These are phyloP conservation scores for Tautogolabrus adspersus DNA, from an alignment of 2,113 vertebrate genomes.

Conservation along the genomic window DNA sequence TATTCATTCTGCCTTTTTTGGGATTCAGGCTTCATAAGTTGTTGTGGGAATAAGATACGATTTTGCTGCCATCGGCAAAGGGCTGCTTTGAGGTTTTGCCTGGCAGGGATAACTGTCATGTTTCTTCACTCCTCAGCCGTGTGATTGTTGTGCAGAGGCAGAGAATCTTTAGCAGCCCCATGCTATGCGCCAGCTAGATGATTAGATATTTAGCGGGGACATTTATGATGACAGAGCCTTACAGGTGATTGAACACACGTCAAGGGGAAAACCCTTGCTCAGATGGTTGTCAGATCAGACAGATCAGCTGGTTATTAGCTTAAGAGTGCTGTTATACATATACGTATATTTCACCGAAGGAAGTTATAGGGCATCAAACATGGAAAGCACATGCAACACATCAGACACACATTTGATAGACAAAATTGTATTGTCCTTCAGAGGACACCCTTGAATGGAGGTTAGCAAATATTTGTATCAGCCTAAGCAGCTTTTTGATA, in stretches of 20 bases:
- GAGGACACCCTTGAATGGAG: conserved; percentile 63
- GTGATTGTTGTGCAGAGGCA: conserved; percentile 73
- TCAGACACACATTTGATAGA: background rate
- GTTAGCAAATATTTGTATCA: conserved; percentile 68
- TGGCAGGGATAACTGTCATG: conserved; percentile 84
- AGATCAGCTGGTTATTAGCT: conserved; percentile 18
- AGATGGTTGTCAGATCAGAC: conserved; percentile 13
- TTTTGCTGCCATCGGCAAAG: conserved; percentile 81
- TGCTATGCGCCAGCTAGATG: conserved; percentile 43
- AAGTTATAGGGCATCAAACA: background rate
- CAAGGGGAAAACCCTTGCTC: conserved; percentile 28
- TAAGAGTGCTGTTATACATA: background rate
- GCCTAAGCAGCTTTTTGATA: conserved; percentile 75
- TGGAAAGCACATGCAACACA: background rate
- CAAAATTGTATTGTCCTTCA: background rate
- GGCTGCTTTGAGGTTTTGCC: conserved; percentile 74
- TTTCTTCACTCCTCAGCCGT: conserved; percentile 73
- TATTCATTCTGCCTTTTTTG: conserved; percentile 61
- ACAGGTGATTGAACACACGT: conserved; percentile 28
- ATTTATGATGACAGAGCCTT: conserved; percentile 53
- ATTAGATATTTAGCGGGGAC: conserved; percentile 59
- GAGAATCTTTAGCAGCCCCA: conserved; percentile 63
- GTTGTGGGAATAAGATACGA: conserved; percentile 1
- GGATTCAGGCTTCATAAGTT: conserved; percentile 69
- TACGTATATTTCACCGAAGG: background rate